Evolutionary conservation across 2,797 vertebrate genomes (phyloP).

Genomic region (Gymnopithys bicolor): DNA sequence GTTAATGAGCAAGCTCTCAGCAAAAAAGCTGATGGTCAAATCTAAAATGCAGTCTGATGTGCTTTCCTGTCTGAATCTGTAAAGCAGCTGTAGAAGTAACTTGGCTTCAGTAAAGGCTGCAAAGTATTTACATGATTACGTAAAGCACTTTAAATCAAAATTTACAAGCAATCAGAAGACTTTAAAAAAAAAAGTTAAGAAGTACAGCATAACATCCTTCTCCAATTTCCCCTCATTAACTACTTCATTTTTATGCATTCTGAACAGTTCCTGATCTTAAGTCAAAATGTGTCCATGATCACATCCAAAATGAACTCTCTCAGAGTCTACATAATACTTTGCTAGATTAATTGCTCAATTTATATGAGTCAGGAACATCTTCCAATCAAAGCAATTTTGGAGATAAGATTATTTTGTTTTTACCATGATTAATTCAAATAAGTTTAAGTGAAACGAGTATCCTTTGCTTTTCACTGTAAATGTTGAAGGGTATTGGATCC

Average conservation of each 20-base stretch:
- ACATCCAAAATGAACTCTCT: conserved; percentile 50
- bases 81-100: conserved; percentile 47
- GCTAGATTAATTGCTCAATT: conserved; percentile 33
- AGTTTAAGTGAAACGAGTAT: conserved; percentile 26
- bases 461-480: conserved; percentile 1
- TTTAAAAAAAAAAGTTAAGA: conserved; percentile 40
- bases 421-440: conserved; percentile 40
- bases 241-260: conserved; percentile 69
- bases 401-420: conserved; percentile 42
- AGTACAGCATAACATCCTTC: conserved; percentile 63
- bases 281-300: conserved; percentile 61
- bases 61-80: conserved; percentile 23
- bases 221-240: conserved; percentile 70
- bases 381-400: conserved; percentile 43
- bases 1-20: neutral
- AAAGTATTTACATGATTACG: conserved; percentile 58
- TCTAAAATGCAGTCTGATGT: neutral
- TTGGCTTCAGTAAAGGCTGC: conserved; percentile 17
- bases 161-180: conserved; percentile 67
- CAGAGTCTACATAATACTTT: conserved; percentile 35
- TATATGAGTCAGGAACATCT: conserved; percentile 45
- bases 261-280: conserved; percentile 63
- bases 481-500: conserved; percentile 1
- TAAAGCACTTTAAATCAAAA: conserved; percentile 68
- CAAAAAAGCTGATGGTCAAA: conserved; percentile 32